Conservation (phyloP, 1,140 invertebrate species). For the Meteorus sp. region DNA sequence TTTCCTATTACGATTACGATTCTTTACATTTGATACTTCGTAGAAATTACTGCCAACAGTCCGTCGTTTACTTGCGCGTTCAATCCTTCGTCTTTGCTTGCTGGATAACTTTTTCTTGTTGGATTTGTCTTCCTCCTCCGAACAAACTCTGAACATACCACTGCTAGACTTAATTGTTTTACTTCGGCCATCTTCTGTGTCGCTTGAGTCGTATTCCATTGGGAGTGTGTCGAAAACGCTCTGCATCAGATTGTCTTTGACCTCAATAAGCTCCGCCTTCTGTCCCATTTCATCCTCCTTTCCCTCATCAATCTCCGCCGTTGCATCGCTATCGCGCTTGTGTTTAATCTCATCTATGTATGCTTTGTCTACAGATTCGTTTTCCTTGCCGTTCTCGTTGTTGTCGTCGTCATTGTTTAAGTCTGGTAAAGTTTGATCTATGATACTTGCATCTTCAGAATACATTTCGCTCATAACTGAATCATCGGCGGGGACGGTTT, state of each 20-base stretch:
- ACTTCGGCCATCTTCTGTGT: slow-evolving; percentile 48
- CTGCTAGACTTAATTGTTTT: slow-evolving; percentile 58
- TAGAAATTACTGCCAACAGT: slow-evolving; percentile 94
- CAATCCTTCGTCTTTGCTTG: slow-evolving; percentile 75
- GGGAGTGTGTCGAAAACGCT: slow-evolving; percentile 50
- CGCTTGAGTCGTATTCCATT: slow-evolving; percentile 48
- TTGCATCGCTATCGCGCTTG: slow-evolving; percentile 16
- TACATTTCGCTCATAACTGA: slow-evolving; percentile 52
- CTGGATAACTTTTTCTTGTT: slow-evolving; percentile 67
- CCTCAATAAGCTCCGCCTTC: slow-evolving; percentile 35
- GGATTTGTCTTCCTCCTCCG: slow-evolving; percentile 49
- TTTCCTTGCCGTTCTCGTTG: slow-evolving; percentile 30
- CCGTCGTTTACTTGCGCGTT: slow-evolving; percentile 75
- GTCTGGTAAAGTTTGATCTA: not conserved
- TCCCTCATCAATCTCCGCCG: slow-evolving; percentile 38
- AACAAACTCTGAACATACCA: slow-evolving; percentile 65
- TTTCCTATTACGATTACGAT: slow-evolving; percentile 72
- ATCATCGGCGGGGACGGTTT: slow-evolving; percentile 49
- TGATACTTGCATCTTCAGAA: slow-evolving; percentile 8
- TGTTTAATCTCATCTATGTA: no score
- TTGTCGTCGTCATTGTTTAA: slow-evolving; percentile 36
- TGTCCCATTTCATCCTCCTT: slow-evolving; percentile 20
- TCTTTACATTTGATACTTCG: slow-evolving; percentile 91
- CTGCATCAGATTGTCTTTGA: slow-evolving; percentile 50
- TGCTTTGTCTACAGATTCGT: slow-evolving; percentile 34